Evolutionary conservation across 2,797 vertebrate species (phyloP).

Genomic region (Nannoperca australis): DNA sequence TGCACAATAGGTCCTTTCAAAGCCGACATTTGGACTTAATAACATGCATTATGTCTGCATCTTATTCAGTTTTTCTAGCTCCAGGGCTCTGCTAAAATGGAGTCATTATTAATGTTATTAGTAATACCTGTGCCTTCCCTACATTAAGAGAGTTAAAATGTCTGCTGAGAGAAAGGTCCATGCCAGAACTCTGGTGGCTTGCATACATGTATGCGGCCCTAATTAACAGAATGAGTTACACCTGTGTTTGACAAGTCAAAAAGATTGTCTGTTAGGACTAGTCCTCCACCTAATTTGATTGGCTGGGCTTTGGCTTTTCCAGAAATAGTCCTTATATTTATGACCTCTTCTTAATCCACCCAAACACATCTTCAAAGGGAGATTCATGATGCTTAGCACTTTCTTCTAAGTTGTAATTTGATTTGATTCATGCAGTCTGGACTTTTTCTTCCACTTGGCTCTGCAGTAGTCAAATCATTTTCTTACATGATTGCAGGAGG

Average conservation of each 20-base stretch:
- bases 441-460: conserved; percentile 25
- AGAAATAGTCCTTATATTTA: conserved; percentile 9
- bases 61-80: background rate
- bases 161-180: background rate
- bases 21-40: background rate
- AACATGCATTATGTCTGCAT: background rate
- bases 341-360: conserved; percentile 11
- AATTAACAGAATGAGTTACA: background rate
- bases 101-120: background rate
- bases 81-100: background rate
- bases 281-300: background rate
- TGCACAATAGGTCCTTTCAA: background rate
- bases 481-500: conserved; percentile 28
- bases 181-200: background rate
- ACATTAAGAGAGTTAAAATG: background rate
- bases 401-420: conserved; percentile 7
- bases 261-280: background rate
- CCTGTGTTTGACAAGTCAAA: background rate
- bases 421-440: conserved; percentile 28
- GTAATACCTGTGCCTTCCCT: background rate
- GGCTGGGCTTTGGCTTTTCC: background rate
- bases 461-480: conserved; percentile 20
- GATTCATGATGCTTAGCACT: background rate
- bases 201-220: no score
- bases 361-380: background rate